A percentile compares a stretch with the other conserved stretches of the same genome.
Evolutionary conservation across 2,888 invertebrate genomes (phyloP).

Genomic region (Mamestra brassicae): DNA sequence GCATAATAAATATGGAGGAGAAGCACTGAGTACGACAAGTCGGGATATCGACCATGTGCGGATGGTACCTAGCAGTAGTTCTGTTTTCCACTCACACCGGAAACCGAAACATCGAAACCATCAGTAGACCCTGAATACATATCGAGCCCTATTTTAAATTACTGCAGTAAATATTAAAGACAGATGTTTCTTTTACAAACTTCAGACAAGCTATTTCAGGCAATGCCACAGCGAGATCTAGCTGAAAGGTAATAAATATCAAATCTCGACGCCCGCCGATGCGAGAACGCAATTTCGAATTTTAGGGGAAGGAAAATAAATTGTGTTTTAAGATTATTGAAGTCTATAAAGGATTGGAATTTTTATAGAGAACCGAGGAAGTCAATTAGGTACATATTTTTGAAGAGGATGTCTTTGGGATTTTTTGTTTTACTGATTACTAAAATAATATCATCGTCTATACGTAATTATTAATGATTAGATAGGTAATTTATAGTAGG

Average conservation of each 20-base stretch:
- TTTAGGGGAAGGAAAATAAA: slow-evolving; percentile 47
- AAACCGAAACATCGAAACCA: too few species aligned
- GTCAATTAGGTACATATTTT: background rate
- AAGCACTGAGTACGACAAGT: too few species aligned
- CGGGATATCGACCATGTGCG: too few species aligned
- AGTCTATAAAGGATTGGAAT: slow-evolving; percentile 18
- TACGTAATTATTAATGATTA: slow-evolving; percentile 16
- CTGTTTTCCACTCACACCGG: too few species aligned
- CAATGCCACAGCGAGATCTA: slow-evolving; percentile 3
- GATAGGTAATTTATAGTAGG: slow-evolving; percentile 14
- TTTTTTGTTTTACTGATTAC: background rate
- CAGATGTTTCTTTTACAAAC: background rate
- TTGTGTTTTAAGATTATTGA: slow-evolving; percentile 50
- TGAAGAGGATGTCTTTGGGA: background rate
- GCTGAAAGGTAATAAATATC: slow-evolving; percentile 40
- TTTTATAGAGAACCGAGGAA: slow-evolving; percentile 6
- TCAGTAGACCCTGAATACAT: too few species aligned
- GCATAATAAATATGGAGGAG: too few species aligned
- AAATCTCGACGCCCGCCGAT: slow-evolving; percentile 35
- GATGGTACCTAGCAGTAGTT: too few species aligned
- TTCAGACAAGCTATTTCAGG: slow-evolving; percentile 11
- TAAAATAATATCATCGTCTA: slow-evolving; percentile 9
- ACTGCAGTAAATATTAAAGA: background rate
- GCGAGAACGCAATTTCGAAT: slow-evolving; percentile 44
- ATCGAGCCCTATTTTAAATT: background rate